These are phyloP conservation scores for Hyperoplus lanceolatus DNA, from an alignment of 2,797 vertebrate genomes.

Conservation along the genomic window DNA sequence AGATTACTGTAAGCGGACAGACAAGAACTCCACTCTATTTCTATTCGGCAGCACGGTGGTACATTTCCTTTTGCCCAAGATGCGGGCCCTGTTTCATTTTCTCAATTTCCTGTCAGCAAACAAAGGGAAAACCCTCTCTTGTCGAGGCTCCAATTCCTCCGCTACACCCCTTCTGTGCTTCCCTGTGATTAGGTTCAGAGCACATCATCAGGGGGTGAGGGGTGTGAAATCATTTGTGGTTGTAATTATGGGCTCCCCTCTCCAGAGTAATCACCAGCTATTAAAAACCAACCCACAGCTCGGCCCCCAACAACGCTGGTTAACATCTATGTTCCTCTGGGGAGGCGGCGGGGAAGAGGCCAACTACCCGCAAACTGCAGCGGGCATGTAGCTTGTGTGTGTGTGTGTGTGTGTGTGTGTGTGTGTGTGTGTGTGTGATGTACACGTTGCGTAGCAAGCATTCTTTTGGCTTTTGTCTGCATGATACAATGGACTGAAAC, in stretches of 20 bases:
- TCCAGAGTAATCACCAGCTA: slow-evolving; percentile 84
- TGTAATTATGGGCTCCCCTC: slow-evolving; percentile 82
- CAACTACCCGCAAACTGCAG: slow-evolving; percentile 62
- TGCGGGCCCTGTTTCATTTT: slow-evolving; percentile 51
- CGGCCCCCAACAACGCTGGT: slow-evolving; percentile 73
- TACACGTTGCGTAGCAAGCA: background rate
- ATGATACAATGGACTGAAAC: too few relatives aligned
- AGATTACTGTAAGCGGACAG: background rate
- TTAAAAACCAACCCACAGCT: slow-evolving; percentile 78
- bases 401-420: slow-evolving; percentile 2
- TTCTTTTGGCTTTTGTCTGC: background rate
- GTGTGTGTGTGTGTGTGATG: background rate
- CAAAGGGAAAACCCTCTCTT: slow-evolving; percentile 70
- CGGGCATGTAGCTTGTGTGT: slow-evolving; percentile 32
- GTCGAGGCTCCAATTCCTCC: slow-evolving; percentile 62
- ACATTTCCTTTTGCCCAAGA: slow-evolving; percentile 2
- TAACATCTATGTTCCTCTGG: slow-evolving; percentile 72
- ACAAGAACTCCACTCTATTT: background rate
- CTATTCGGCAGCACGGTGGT: background rate
- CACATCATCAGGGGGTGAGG: slow-evolving; percentile 66
- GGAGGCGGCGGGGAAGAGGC: slow-evolving; percentile 63
- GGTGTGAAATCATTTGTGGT: slow-evolving; percentile 82
- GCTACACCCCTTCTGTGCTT: slow-evolving; percentile 60
- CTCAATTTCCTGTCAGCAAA: slow-evolving; percentile 67
- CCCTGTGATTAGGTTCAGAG: slow-evolving; percentile 78